Evolutionary conservation across 2,797 vertebrate genomes (phyloP).

Genomic region (Pseudomugil tenellus): DNA sequence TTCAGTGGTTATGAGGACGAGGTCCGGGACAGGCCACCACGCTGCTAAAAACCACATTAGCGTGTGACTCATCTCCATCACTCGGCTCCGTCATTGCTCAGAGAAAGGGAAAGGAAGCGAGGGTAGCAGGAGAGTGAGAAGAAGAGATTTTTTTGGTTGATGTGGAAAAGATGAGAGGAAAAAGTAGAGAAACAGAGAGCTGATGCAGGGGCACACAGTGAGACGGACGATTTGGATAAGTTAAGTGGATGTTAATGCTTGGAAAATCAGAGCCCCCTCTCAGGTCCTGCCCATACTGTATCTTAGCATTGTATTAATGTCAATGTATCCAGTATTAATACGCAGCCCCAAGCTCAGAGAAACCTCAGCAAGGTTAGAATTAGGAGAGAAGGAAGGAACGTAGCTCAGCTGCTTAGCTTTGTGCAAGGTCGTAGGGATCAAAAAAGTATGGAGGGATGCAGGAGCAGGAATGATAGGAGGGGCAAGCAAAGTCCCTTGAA

Average conservation of each 20-base stretch:
- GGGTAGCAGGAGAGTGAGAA: slow-evolving; percentile 25
- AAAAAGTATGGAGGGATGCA: slow-evolving; percentile 27
- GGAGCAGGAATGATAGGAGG: slow-evolving; percentile 13
- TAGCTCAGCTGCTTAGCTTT: slow-evolving; percentile 25
- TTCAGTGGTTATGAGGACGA: slow-evolving; percentile 59
- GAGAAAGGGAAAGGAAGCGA: slow-evolving; percentile 57
- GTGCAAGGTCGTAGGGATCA: slow-evolving; percentile 53
- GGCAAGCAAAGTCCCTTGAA: slow-evolving; percentile 8
- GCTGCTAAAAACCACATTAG: slow-evolving; percentile 37
- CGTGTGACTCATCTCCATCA: slow-evolving; percentile 73
- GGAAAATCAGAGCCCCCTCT: slow-evolving; percentile 76
- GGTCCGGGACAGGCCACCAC: slow-evolving; percentile 61
- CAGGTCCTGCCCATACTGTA: slow-evolving; percentile 73
- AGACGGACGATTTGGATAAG: slow-evolving; percentile 67
- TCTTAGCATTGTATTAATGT: slow-evolving; percentile 79
- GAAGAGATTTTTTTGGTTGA: slow-evolving; percentile 53
- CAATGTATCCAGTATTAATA: slow-evolving; percentile 79
- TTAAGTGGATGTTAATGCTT: slow-evolving; percentile 79
- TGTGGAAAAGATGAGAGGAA: slow-evolving; percentile 24
- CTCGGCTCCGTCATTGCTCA: slow-evolving; percentile 60
- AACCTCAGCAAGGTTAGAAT: slow-evolving; percentile 71
- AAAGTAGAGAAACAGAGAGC: slow-evolving; percentile 23
- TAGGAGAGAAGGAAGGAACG: slow-evolving; percentile 47
- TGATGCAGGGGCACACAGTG: slow-evolving; percentile 36
- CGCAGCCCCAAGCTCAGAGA: slow-evolving; percentile 42